These are phyloP conservation scores for Belgica antarctica DNA, from an alignment of 2,888 invertebrate species.

Conservation along the genomic window DNA sequence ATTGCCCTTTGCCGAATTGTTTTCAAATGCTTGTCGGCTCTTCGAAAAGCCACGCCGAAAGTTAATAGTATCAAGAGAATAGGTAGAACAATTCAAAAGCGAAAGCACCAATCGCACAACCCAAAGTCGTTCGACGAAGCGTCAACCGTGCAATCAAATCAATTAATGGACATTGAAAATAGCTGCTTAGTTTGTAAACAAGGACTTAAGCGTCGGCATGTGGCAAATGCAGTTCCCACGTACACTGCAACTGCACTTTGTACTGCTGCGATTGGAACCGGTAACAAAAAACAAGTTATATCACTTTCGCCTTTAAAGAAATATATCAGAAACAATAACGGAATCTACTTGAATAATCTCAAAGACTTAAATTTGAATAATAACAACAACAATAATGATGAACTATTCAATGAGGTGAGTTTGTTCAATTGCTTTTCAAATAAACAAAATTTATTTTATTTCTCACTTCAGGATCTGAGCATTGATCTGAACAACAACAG, in stretches of 20 bases:
- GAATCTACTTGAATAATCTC: slow-evolving; percentile 45
- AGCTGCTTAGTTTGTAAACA: slow-evolving; percentile 47
- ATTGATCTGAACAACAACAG: slow-evolving; percentile 42
- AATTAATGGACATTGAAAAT: slow-evolving; percentile 35
- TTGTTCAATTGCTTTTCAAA: no score
- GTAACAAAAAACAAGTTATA: slow-evolving; percentile 24
- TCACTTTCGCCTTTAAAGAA: slow-evolving; percentile 43
- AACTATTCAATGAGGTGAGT: no score
- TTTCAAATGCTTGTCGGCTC: slow-evolving; percentile 48
- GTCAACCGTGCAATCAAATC: slow-evolving; percentile 22
- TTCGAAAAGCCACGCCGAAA: slow-evolving; percentile 40
- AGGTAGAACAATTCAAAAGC: slow-evolving; percentile 45
- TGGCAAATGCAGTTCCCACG: slow-evolving; percentile 58
- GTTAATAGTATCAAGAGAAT: slow-evolving; percentile 42
- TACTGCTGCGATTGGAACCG: background rate
- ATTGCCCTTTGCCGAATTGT: slow-evolving; percentile 53
- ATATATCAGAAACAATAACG: slow-evolving; percentile 56
- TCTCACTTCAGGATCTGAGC: no score
- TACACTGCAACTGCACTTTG: background rate
- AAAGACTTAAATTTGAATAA: slow-evolving; percentile 20
- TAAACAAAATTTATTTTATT: no score
- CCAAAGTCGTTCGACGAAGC: slow-evolving; percentile 18
- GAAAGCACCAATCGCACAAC: slow-evolving; percentile 30
- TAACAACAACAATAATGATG: slow-evolving; percentile 39
- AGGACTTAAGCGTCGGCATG: slow-evolving; percentile 66